Base-by-base conservation (phyloP, 2,113 vertebrate genomes). In the Nothoprocta pentlandii region DNA sequence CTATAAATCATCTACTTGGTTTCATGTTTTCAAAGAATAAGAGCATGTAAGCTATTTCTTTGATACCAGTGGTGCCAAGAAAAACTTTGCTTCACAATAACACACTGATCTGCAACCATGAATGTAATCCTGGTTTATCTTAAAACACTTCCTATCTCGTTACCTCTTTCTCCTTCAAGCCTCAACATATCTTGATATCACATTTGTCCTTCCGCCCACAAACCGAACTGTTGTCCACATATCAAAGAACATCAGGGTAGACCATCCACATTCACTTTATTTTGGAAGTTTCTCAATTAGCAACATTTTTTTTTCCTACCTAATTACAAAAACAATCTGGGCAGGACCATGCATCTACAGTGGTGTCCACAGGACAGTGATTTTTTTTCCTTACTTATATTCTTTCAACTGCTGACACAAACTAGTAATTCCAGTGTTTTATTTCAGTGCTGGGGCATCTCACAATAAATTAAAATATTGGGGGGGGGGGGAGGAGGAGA, bases 1-100 rank as follows among this genome's bases (percentile, higher is more conserved):
- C 22, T 69, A 61, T 6, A 74, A 66, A 34, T 73, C 21, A 77
- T 39, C 64, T 16, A 85, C 69, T 90, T 32, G 23, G 16, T 42
- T 80, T 64, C 85, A 73, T 42, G 20, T 36, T 93, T 80, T 69
- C 39, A 66, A 88, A 94, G 82, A 88, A 78, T 77, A 66, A 54
- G 16, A 83, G 19, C 49, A 47, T 9, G 10, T 23, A 59, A 19
- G 26, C 85, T 9, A 88, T 77, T 92, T 12, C 30, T 92, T 90
- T 70, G 63, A 83, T 74, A 80, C 2, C 23, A 74, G 0, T 86
- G 61, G 74, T 84, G n/a, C 44, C 19, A 10, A 39, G 28, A 89
- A 94, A 47, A 34, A 36, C 39, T 90, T 39, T 30, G 28, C 64
- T 80, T 61, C 67, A 67, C 23, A 83, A 86, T 74, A 86, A 61